Percentiles rank a stretch among this genome's conserved stretches.
Conservation (phyloP, 2,113 vertebrate genomes). For the Indicator indicator region DNA sequence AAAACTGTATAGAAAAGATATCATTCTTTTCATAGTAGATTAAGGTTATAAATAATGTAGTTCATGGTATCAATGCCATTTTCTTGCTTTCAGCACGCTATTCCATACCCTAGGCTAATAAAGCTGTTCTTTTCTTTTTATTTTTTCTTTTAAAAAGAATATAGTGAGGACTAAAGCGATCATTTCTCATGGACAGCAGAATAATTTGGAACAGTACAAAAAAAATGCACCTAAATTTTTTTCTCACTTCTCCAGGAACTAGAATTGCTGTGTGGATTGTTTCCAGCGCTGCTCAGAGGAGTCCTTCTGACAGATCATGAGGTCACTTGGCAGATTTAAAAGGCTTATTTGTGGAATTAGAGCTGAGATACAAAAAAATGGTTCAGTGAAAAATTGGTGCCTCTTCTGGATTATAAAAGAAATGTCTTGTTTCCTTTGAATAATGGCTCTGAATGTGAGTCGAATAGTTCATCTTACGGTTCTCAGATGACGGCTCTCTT, state of each 20-base stretch:
- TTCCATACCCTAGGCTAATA: conserved; percentile 30
- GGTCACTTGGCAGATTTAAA: conserved; percentile 22
- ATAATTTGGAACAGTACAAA: conserved; percentile 52
- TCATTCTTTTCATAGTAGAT: neutral
- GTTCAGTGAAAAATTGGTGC: conserved; percentile 8
- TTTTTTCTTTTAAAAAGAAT: neutral
- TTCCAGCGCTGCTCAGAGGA: neutral
- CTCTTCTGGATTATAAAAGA: conserved; percentile 14
- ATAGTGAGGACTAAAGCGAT: conserved; percentile 11
- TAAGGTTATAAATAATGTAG: conserved; percentile 31
- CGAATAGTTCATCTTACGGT: neutral
- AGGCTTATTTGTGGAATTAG: conserved; percentile 62
- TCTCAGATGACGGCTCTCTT: neutral
- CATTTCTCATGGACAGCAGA: conserved; percentile 34
- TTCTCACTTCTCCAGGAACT: neutral
- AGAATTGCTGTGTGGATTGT: neutral
- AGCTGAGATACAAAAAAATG: neutral
- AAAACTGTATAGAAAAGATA: neutral
- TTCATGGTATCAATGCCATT: neutral
- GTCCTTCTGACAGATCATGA: neutral
- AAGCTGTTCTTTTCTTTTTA: neutral
- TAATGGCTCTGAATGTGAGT: neutral
- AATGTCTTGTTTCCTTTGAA: conserved; percentile 22
- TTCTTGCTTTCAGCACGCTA: neutral
- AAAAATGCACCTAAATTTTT: conserved; percentile 18